phyloP scores from a whole-genome alignment of 2,888 invertebrate genomes.

The Trisateles emortualis region DNA sequence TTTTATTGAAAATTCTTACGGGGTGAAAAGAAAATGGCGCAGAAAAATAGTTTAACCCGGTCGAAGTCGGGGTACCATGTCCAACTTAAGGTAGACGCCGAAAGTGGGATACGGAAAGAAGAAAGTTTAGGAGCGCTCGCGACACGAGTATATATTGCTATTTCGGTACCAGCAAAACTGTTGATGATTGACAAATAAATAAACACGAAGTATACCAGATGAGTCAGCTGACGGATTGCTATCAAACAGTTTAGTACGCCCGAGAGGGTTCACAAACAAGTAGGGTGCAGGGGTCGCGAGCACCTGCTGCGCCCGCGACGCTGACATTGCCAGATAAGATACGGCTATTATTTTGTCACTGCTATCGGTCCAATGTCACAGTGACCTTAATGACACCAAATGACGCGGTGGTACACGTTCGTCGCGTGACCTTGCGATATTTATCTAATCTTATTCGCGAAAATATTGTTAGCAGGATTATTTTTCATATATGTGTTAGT shows the following conservation, averaged over 20 bases:
- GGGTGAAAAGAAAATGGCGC: too few species aligned
- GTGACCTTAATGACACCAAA: conserved; percentile 85
- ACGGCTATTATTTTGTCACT: conserved; percentile 84
- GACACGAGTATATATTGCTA: too few species aligned
- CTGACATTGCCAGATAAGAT: conserved; percentile 85
- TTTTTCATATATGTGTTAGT: conserved; percentile 52
- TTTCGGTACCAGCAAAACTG: neutral
- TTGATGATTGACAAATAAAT: conserved; percentile 17
- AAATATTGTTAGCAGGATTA: conserved; percentile 65
- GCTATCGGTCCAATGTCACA: conserved; percentile 85
- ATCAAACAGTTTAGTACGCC: conserved; percentile 40
- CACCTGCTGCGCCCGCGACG: conserved; percentile 83
- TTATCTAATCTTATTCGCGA: conserved; percentile 85
- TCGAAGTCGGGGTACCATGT: too few species aligned
- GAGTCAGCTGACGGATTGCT: conserved; percentile 40
- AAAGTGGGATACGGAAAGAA: too few species aligned
- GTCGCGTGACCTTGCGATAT: conserved; percentile 80
- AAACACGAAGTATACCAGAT: conserved; percentile 22
- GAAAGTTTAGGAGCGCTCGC: too few species aligned
- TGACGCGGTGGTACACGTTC: conserved; percentile 77
- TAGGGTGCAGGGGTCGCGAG: conserved; percentile 74
- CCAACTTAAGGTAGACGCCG: too few species aligned
- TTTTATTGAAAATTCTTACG: too few species aligned
- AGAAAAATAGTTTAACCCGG: too few species aligned
- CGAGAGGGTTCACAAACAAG: conserved; percentile 50